Conservation (phyloP, 1,140 invertebrate species). For the Bilobella aurantiaca region DNA sequence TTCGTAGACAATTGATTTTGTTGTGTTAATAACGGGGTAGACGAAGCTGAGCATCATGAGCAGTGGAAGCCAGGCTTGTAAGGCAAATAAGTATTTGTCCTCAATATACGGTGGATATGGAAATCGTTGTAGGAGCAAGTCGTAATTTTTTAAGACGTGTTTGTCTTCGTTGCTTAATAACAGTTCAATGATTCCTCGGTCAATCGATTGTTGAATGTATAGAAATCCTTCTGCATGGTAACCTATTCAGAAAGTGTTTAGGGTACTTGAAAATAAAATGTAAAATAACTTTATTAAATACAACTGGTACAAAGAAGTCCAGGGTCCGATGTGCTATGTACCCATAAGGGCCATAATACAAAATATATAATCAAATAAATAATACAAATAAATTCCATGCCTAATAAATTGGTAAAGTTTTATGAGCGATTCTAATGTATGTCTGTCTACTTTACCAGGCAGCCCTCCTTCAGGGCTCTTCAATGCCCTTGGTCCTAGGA, state of each 20-base stretch:
- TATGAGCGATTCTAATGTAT: no score
- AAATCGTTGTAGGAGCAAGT: constrained; percentile 49
- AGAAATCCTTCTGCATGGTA: constrained; percentile 59
- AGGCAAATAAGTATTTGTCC: constrained; percentile 56
- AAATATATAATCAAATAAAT: no score
- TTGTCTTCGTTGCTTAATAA: neutral
- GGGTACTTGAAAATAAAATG: no score
- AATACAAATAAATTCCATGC: neutral
- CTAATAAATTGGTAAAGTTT: neutral
- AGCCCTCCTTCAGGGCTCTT: constrained; percentile 46
- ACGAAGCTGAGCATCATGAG: constrained; percentile 67
- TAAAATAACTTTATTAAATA: no score
- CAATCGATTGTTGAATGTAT: constrained; percentile 54
- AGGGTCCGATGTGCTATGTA: no score
- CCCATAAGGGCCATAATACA: no score
- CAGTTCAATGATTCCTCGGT: constrained; percentile 47
- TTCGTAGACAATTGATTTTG: constrained; percentile 50
- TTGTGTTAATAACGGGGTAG: constrained; percentile 64
- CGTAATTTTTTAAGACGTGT: neutral
- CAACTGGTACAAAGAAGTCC: no score
- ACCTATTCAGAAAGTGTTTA: no score
- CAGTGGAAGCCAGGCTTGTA: constrained; percentile 59
- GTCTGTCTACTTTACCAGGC: constrained; percentile 49
- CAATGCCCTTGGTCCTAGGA: constrained; percentile 51
- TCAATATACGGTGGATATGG: constrained; percentile 61